These are phyloP conservation scores for Drosophila dunni DNA, from an alignment of 1,140 invertebrate genomes.

Conservation along the genomic window DNA sequence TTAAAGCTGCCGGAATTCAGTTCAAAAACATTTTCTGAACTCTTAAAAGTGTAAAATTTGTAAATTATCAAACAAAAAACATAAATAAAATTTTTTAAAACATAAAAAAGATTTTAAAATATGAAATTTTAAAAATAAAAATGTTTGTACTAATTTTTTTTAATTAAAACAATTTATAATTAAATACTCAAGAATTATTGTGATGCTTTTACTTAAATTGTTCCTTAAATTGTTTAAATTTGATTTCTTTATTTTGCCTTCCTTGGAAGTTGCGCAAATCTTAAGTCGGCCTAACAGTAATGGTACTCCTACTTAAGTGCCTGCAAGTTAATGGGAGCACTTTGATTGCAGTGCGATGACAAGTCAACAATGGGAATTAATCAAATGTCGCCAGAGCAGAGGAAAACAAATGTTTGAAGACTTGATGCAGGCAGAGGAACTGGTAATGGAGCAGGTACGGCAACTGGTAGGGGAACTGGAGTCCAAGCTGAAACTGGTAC, in stretches of 20 bases:
- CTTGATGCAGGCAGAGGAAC: background rate
- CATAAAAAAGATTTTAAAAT: too few species aligned
- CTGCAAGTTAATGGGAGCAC: background rate
- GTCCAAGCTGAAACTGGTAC: background rate
- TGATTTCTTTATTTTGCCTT: too few species aligned
- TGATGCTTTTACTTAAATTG: too few species aligned
- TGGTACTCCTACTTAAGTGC: background rate
- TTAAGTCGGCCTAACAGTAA: background rate
- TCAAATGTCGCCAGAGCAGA: constrained; percentile 21
- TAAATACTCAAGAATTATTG: background rate
- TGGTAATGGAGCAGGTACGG: background rate
- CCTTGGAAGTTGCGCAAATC: too few species aligned
- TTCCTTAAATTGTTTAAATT: too few species aligned
- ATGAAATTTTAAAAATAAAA: too few species aligned
- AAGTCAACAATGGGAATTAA: constrained; percentile 31
- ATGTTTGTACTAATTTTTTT: background rate
- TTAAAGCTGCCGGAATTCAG: background rate
- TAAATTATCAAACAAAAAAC: too few species aligned
- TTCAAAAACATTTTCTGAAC: too few species aligned
- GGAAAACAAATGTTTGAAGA: background rate
- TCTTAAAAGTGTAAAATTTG: too few species aligned
- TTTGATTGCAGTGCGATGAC: constrained; percentile 35
- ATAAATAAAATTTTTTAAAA: too few species aligned
- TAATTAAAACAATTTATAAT: background rate
- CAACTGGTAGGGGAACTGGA: background rate